phyloP scores from a whole-genome alignment of 2,888 invertebrate genomes.

The Branchinecta sandiegonensis region DNA sequence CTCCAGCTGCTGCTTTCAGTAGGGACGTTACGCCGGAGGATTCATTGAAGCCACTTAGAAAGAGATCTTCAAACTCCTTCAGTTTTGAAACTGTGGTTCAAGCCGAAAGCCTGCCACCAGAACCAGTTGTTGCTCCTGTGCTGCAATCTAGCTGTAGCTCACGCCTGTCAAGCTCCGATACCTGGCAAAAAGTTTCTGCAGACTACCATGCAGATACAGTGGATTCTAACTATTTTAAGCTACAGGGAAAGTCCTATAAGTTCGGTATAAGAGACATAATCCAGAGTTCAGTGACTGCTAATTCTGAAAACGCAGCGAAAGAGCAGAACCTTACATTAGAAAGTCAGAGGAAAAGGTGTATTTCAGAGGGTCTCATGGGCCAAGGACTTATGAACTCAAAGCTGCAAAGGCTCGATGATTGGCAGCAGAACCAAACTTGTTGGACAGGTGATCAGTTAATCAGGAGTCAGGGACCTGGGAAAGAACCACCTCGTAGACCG shows the following conservation, averaged over 20 bases:
- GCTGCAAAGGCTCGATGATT: not conserved
- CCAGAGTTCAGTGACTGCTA: not conserved
- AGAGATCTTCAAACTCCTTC: not conserved
- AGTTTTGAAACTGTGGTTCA: constrained; percentile 14
- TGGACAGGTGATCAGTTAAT: not conserved
- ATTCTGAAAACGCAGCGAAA: not conserved
- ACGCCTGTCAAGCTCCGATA: not conserved
- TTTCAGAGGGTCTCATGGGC: not conserved
- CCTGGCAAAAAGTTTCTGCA: not conserved
- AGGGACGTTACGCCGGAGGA: not conserved
- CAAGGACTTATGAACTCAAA: not conserved
- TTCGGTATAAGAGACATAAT: constrained; percentile 7
- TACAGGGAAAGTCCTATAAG: not conserved
- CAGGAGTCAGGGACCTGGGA: not conserved
- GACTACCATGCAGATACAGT: not conserved
- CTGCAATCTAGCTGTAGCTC: not conserved
- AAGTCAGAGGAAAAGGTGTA: constrained; percentile 11
- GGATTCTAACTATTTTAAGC: not conserved
- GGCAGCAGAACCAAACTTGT: not conserved
- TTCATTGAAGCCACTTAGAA: constrained; percentile 1
- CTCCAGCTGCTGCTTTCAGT: not conserved
- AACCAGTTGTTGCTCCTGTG: not conserved
- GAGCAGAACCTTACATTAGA: not conserved
- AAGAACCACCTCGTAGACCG: not conserved
- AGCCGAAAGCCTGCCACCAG: not conserved